phyloP scores from a whole-genome alignment of 37 sponge, comb jelly and placozoan species.

The Bolinopsis microptera region DNA sequence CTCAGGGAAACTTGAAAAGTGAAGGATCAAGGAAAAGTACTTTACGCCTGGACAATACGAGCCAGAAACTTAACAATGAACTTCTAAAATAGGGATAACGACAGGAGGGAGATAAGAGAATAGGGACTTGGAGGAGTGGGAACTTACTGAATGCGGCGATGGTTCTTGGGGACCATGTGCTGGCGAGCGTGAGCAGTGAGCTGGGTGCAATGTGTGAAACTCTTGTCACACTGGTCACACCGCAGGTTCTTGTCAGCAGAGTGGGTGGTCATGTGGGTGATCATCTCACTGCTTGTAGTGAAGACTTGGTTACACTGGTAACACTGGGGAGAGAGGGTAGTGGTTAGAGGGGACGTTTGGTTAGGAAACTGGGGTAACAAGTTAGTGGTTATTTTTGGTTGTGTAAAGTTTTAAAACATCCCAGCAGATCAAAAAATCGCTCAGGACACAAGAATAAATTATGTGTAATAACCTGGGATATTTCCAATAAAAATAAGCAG shows the following conservation, averaged over 20 bases:
- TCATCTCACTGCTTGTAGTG: conserved; percentile 35
- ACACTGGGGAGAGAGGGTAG: not conserved
- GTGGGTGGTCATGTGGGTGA: conserved; percentile 61
- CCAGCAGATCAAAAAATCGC: too few species aligned
- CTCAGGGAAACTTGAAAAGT: not conserved
- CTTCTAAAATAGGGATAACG: not conserved
- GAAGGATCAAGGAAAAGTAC: not conserved
- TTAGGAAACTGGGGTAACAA: not conserved
- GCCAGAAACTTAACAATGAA: not conserved
- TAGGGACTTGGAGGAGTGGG: not conserved
- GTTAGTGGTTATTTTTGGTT: not conserved
- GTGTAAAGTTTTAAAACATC: too few species aligned
- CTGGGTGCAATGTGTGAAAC: conserved; percentile 64
- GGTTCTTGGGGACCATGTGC: conserved; percentile 63
- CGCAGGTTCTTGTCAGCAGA: conserved; percentile 47
- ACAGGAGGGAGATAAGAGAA: not conserved
- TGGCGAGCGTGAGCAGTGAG: conserved; percentile 61
- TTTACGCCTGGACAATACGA: not conserved
- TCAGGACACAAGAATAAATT: too few species aligned
- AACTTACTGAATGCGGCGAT: conserved; percentile 56
- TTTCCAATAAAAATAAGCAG: too few species aligned
- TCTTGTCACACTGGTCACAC: conserved; percentile 66
- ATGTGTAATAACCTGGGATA: too few species aligned
- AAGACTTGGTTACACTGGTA: conserved; percentile 66
- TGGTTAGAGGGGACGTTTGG: too few species aligned